Percentiles rank a stretch among this genome's conserved stretches.
Conservation (phyloP, 2,888 invertebrate species). For the Cecidostiba fungosa region DNA sequence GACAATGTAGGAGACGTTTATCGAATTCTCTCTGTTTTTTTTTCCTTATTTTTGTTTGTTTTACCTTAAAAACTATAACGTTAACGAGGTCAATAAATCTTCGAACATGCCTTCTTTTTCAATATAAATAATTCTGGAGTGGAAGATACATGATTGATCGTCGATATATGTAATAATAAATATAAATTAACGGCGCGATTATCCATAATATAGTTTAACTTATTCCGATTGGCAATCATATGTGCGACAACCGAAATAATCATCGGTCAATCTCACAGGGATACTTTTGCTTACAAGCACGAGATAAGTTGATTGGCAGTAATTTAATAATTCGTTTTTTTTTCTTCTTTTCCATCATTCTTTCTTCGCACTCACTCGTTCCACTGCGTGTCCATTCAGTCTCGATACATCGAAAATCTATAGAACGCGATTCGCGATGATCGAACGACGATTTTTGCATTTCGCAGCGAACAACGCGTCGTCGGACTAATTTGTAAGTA, state of each 20-base stretch:
- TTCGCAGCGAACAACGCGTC: neutral
- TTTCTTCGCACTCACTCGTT: neutral
- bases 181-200: constrained; percentile 40
- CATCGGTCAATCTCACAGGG: neutral
- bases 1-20: constrained; percentile 14
- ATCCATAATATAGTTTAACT: constrained; percentile 3
- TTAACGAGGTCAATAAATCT: constrained; percentile 39
- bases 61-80: constrained; percentile 40
- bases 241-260: neutral
- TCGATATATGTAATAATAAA: constrained; percentile 18
- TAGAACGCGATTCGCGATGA: neutral
- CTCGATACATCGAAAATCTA: neutral
- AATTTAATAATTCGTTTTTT: constrained; percentile 9
- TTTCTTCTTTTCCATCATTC: neutral
- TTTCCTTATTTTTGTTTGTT: constrained; percentile 3
- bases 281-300: neutral
- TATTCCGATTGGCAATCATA: constrained; percentile 44
- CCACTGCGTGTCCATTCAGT: too few species aligned
- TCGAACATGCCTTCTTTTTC: constrained; percentile 4
- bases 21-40: neutral
- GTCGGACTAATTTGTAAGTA: too few species aligned
- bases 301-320: constrained; percentile 24
- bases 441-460: neutral
- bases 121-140: constrained; percentile 39
- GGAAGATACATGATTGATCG: constrained; percentile 41